phyloP scores from a whole-genome alignment of 1,140 invertebrate genomes.

The Cyrtorhinus lividipennis region DNA sequence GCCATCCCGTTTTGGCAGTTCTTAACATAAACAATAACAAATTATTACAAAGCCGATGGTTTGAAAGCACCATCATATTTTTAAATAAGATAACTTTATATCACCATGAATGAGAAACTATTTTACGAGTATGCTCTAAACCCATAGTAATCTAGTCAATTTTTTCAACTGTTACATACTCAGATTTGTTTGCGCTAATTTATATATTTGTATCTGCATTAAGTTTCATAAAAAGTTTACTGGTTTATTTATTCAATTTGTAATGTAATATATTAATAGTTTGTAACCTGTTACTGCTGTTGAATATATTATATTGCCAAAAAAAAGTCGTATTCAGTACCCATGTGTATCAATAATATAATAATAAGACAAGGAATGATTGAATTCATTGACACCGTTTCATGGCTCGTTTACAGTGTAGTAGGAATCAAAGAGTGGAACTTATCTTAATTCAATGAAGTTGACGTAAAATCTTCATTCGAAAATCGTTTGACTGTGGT shows the following conservation, averaged over 20 bases:
- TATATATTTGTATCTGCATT: slow-evolving; percentile 12
- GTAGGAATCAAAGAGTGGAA: too few relatives aligned
- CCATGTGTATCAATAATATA: too few relatives aligned
- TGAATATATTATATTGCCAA: slow-evolving; percentile 15
- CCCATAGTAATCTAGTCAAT: slow-evolving; percentile 11
- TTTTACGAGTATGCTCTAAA: slow-evolving; percentile 12
- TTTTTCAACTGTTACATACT: slow-evolving; percentile 12
- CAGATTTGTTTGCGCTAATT: slow-evolving; percentile 9
- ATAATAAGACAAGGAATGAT: too few relatives aligned
- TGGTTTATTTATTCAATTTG: slow-evolving; percentile 5
- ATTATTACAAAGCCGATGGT: slow-evolving; percentile 1
- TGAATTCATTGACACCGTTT: too few relatives aligned
- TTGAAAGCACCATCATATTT: slow-evolving; percentile 9
- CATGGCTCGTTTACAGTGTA: too few relatives aligned
- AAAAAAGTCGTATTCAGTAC: too few relatives aligned
- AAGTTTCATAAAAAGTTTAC: slow-evolving; percentile 3
- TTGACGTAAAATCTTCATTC: too few relatives aligned
- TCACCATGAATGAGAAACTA: slow-evolving; percentile 11
- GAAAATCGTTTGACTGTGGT: too few relatives aligned
- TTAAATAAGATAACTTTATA: slow-evolving; percentile 15
- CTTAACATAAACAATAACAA: slow-evolving; percentile 2
- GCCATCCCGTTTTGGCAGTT: not conserved
- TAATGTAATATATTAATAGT: slow-evolving; percentile 13
- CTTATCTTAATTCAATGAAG: too few relatives aligned
- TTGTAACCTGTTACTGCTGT: slow-evolving; percentile 16